These are phyloP conservation scores for Eilema caniola DNA, from an alignment of 2,888 invertebrate species.

Conservation along the genomic window DNA sequence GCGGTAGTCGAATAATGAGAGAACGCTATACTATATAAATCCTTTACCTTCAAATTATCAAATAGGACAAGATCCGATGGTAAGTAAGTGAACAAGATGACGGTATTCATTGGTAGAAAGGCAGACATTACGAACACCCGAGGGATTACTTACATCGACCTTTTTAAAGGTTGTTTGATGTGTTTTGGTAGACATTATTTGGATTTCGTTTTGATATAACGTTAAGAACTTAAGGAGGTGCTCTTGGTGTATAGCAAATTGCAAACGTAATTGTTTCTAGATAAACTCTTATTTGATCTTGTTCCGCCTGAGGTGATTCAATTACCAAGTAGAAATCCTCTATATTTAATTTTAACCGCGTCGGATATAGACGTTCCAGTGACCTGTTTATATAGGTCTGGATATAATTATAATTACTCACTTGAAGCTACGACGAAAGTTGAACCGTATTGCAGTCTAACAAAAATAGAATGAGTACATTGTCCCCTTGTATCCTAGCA, in stretches of 20 bases:
- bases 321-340: too few relatives aligned
- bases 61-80: slow-evolving; percentile 1
- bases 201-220: slow-evolving; percentile 15
- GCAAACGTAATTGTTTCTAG: background rate
- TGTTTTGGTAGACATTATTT: slow-evolving; percentile 22
- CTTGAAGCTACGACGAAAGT: slow-evolving; percentile 28
- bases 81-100: slow-evolving; percentile 22
- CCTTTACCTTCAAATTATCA: slow-evolving; percentile 7
- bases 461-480: slow-evolving; percentile 36
- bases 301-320: background rate
- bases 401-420: slow-evolving; percentile 13
- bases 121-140: slow-evolving; percentile 20
- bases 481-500: slow-evolving; percentile 52
- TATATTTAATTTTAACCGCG: background rate
- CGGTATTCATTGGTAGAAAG: slow-evolving; percentile 16
- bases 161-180: slow-evolving; percentile 35
- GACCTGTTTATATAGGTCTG: slow-evolving; percentile 12
- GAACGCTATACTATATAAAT: too few relatives aligned
- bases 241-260: background rate
- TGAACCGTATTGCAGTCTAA: slow-evolving; percentile 36
- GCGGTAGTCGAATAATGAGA: too few relatives aligned
- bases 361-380: slow-evolving; percentile 24
- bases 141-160: slow-evolving; percentile 22
- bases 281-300: background rate
- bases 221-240: background rate